Conservation (phyloP, 1,140 invertebrate genomes). For the Goniozus legneri region DNA sequence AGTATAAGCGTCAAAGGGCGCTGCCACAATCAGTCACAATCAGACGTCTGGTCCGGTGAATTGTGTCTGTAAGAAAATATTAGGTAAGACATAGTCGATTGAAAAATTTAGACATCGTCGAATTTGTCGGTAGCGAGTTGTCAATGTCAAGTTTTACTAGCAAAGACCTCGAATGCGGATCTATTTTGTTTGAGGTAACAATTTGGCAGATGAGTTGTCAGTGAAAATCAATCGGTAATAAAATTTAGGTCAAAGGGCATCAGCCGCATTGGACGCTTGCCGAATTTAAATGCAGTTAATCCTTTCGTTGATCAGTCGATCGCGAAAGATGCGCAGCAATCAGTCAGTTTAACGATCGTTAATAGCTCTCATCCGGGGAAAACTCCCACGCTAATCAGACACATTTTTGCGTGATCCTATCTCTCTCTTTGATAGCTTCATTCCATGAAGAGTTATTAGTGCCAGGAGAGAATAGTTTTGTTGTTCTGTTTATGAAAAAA, state of each 20-base stretch:
- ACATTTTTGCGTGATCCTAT: background rate
- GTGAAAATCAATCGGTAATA: slow-evolving; percentile 46
- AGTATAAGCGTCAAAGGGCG: slow-evolving; percentile 39
- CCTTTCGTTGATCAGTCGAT: slow-evolving; percentile 25
- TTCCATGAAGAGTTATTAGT: no score
- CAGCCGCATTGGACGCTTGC: slow-evolving; percentile 42
- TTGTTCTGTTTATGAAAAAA: no score
- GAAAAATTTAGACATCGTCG: no score
- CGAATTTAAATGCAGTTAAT: slow-evolving; percentile 33
- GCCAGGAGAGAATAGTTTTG: no score
- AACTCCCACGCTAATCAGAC: background rate
- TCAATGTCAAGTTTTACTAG: no score
- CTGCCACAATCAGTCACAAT: slow-evolving; percentile 32
- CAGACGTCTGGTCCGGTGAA: slow-evolving; percentile 31
- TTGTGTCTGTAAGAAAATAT: slow-evolving; percentile 24
- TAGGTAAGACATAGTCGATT: no score
- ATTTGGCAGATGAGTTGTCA: slow-evolving; percentile 44
- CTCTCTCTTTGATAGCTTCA: background rate
- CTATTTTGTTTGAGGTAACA: slow-evolving; percentile 17
- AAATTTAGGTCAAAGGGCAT: slow-evolving; percentile 46
- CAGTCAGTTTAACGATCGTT: background rate
- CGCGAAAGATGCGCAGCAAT: slow-evolving; percentile 7
- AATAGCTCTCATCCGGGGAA: no score
- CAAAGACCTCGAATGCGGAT: no score
- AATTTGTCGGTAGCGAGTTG: no score